A percentile compares a stretch with the other conserved stretches of the same genome.
Evolutionary conservation across 2,888 invertebrate genomes (phyloP).

Genomic region (Teleiodes luculella): DNA sequence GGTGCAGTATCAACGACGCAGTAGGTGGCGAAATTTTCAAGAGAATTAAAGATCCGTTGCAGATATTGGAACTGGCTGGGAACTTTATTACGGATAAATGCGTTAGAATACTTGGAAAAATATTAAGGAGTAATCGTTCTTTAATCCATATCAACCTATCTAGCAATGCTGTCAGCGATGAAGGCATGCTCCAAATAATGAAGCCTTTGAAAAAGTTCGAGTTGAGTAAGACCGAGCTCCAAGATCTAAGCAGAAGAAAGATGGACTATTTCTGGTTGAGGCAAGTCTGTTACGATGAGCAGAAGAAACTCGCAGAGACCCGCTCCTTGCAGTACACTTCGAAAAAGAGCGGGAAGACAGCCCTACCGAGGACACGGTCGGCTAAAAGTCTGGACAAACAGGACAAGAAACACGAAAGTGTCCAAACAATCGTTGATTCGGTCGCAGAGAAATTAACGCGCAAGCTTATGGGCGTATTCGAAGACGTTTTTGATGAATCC

Average conservation of each 20-base stretch:
- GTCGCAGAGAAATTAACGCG: neutral
- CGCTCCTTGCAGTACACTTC: neutral
- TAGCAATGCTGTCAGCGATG: slow-evolving; percentile 43
- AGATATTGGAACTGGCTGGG: neutral
- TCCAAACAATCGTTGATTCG: neutral
- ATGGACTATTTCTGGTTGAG: slow-evolving; percentile 29
- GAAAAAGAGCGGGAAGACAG: neutral
- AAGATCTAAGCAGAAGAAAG: slow-evolving; percentile 24
- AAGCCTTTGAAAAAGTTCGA: slow-evolving; percentile 38
- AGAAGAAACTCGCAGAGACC: neutral
- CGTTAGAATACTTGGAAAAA: slow-evolving; percentile 35
- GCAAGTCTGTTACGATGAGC: slow-evolving; percentile 29
- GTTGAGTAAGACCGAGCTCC: slow-evolving; percentile 34
- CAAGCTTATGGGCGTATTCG: neutral
- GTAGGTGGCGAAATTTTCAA: neutral
- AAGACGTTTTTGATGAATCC: neutral
- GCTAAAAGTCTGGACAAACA: neutral
- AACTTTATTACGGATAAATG: slow-evolving; percentile 29
- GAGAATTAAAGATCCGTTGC: neutral
- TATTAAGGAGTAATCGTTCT: slow-evolving; percentile 43
- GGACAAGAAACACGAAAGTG: neutral
- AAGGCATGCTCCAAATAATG: slow-evolving; percentile 40
- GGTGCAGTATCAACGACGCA: neutral
- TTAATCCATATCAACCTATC: slow-evolving; percentile 48
- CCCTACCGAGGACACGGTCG: neutral